A percentile compares a stretch with the other conserved stretches of the same genome.
Evolutionary conservation across 2,888 invertebrate species (phyloP).

Genomic region (Dryocosmus kuriphilus): DNA sequence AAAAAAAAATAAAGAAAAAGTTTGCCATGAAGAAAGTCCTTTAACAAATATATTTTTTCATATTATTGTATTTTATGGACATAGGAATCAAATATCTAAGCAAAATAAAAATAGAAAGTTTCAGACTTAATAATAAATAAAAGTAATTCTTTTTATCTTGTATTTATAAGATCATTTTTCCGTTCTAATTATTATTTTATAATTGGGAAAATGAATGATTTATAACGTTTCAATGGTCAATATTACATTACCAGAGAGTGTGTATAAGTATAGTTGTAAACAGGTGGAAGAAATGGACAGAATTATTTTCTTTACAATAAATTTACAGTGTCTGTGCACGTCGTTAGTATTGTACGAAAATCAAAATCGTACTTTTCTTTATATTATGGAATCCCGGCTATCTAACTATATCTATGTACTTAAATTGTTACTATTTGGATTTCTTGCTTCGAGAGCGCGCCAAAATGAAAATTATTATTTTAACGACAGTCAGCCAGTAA

Average conservation of each 20-base stretch:
- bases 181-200: neutral
- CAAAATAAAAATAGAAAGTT: neutral
- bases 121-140: neutral
- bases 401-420: conserved; percentile 8
- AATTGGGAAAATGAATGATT: neutral
- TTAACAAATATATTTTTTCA: neutral
- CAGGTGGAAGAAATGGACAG: conserved; percentile 9
- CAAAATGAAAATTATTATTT: conserved; percentile 19
- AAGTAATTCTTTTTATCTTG: neutral
- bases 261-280: neutral
- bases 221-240: neutral
- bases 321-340: neutral
- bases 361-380: conserved; percentile 9
- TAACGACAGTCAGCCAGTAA: conserved; percentile 22
- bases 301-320: neutral
- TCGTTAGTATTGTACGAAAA: conserved; percentile 7
- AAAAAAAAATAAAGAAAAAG: neutral
- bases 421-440: conserved; percentile 2
- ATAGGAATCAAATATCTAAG: neutral
- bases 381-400: conserved; percentile 15
- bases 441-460: neutral
- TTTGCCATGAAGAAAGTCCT: neutral
- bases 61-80: neutral
- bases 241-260: neutral
- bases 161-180: neutral